A percentile compares a stretch with the other conserved stretches of the same genome.
Conservation (phyloP, 2,888 invertebrate genomes). For the Alitta virens region DNA sequence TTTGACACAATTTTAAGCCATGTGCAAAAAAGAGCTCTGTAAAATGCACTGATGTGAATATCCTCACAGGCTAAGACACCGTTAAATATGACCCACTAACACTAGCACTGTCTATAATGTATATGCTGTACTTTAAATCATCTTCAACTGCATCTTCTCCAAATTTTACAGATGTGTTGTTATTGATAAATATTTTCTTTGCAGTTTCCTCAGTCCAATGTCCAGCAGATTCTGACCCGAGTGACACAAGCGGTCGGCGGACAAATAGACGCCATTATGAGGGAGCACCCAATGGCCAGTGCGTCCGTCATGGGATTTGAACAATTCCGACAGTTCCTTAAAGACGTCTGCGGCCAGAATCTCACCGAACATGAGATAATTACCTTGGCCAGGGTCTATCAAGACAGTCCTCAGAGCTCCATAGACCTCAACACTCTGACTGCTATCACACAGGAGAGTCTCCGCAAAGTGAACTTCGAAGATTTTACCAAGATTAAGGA, state of each 20-base stretch:
- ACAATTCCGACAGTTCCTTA: conserved; percentile 38
- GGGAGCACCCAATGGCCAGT: conserved; percentile 17
- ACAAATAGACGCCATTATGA: conserved; percentile 33
- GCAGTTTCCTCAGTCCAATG: conserved; percentile 45
- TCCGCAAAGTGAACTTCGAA: conserved; percentile 53
- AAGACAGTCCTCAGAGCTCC: conserved; percentile 33
- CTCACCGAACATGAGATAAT: conserved; percentile 50
- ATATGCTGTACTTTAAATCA: too few species aligned
- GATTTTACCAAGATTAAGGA: conserved; percentile 45
- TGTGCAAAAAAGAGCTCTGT: too few species aligned
- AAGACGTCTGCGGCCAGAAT: conserved; percentile 31
- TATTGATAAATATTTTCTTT: conserved; percentile 12
- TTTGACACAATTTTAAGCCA: too few species aligned
- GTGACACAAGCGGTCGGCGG: conserved; percentile 33
- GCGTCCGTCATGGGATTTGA: conserved; percentile 29
- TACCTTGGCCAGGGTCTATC: conserved; percentile 38
- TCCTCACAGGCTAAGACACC: too few species aligned
- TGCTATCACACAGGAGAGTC: conserved; percentile 49
- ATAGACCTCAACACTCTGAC: conserved; percentile 40
- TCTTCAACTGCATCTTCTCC: too few species aligned
- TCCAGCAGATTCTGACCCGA: conserved; percentile 36
- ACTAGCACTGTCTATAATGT: too few species aligned
- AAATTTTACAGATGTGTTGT: too few species aligned
- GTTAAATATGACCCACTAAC: too few species aligned
- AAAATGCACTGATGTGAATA: too few species aligned